These are phyloP conservation scores for human DNA, from an alignment of 2,113 vertebrate genomes.

Conservation along the genomic window GRCh38 chrX:83340501-83341000, in stretches of 20 bases:
- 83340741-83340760: neutral
- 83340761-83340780: neutral
- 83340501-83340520: neutral
- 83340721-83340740: neutral
- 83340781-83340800: neutral
- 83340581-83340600: neutral
- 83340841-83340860: neutral
- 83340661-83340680: neutral
- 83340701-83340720: neutral
- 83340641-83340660: neutral
- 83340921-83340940: neutral
- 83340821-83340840: neutral
- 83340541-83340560: neutral
- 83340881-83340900: neutral
- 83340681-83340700: slow-evolving; percentile 38
- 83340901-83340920: neutral
- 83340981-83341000: neutral
- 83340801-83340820: neutral
- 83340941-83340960: neutral
- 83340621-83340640: neutral
- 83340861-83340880: neutral
- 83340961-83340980: neutral
- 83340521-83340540: neutral
- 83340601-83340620: neutral
- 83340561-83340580: neutral